Percentiles rank a stretch among this genome's conserved stretches.
Evolutionary conservation across 2,797 vertebrate species (phyloP).

Genomic region (Takifugu ocellatus): DNA sequence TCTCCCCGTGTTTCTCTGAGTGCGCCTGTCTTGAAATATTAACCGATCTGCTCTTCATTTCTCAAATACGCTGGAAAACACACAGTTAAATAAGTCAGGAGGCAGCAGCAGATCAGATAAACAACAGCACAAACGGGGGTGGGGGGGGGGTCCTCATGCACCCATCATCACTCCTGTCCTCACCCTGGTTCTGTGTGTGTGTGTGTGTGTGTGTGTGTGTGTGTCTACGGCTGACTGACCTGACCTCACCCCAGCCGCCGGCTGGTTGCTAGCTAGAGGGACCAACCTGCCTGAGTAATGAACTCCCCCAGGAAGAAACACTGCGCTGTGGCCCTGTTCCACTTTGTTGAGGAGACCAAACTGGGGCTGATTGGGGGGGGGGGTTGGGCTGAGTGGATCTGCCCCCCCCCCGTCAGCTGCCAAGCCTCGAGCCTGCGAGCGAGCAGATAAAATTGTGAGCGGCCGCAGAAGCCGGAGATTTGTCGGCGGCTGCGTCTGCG

Average conservation of each 20-base stretch:
- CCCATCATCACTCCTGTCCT: neutral
- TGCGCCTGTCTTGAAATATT: slow-evolving; percentile 71
- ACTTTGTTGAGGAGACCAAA: slow-evolving; percentile 68
- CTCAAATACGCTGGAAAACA: slow-evolving; percentile 74
- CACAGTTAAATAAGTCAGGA: slow-evolving; percentile 77
- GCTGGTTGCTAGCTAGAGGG: slow-evolving; percentile 58
- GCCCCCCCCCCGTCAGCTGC: slow-evolving; percentile 62
- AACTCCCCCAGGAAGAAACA: slow-evolving; percentile 78
- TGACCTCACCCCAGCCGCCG: slow-evolving; percentile 38
- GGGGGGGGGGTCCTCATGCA: neutral
- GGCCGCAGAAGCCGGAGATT: slow-evolving; percentile 54
- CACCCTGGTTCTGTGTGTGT: slow-evolving; percentile 20
- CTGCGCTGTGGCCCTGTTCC: slow-evolving; percentile 68
- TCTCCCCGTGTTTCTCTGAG: too few relatives aligned
- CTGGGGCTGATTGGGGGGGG: slow-evolving; percentile 52
- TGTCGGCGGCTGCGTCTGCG: too few relatives aligned
- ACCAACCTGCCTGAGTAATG: slow-evolving; percentile 80
- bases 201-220: slow-evolving; percentile 5
- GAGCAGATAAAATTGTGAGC: slow-evolving; percentile 84
- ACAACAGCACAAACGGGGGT: neutral
- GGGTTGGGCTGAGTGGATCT: slow-evolving; percentile 40
- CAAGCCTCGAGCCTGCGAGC: slow-evolving; percentile 73
- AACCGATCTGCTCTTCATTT: slow-evolving; percentile 74
- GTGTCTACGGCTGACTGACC: slow-evolving; percentile 2
- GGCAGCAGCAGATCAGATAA: neutral